Base-by-base conservation (phyloP, 2,888 invertebrate genomes). In the Volucella bombylans region DNA sequence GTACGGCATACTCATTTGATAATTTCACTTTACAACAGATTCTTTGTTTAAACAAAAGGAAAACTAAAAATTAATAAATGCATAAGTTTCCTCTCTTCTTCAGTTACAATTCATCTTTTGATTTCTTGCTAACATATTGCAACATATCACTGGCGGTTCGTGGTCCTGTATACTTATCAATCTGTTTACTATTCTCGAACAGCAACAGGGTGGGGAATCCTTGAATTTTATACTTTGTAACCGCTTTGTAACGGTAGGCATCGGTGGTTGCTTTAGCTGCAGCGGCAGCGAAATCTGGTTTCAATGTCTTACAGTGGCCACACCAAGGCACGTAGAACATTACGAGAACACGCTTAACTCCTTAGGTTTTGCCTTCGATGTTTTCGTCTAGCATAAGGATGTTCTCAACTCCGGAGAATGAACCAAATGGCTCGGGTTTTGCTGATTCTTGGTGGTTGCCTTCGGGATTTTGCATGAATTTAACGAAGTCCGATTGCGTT, bases 271-370 rank as follows among this genome's bases (percentile, higher is more conserved):
- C 43, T 82, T 62, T 8, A 14, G 61, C 72, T 1, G 95, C 94
- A 0, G 94, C 92, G 45, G 92, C 91, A 77, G 94, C 94, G 90
- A 94, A 95, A 8, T 94, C 94, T 4, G 95, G 95, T 89, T 96
- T 96, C 90, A 94, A 93, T 14, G 93, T 91, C 67, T 94, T 93
- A 88, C 96, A 96, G 88, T 95, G 95, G 0, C 94, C 94, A 89
- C 96, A 96, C 95, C 95, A 95, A 8, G 97, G 97, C 0, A 97
- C 96, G 90, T 97, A 97, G 92, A 97, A 97, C 95, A 97, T 96
- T 82, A 97, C 94, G 67, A 97, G 89, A 10, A 95, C 95, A 90
- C 96, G 96, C 88, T 96, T 96, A 92, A 96, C 94, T 91, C 95
- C 95, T 89, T 95, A 95, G 72, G 96, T 92, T 74, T 94, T 93